Conservation (phyloP, 1,140 invertebrate species). For the Philotrypesis tridentata region DNA sequence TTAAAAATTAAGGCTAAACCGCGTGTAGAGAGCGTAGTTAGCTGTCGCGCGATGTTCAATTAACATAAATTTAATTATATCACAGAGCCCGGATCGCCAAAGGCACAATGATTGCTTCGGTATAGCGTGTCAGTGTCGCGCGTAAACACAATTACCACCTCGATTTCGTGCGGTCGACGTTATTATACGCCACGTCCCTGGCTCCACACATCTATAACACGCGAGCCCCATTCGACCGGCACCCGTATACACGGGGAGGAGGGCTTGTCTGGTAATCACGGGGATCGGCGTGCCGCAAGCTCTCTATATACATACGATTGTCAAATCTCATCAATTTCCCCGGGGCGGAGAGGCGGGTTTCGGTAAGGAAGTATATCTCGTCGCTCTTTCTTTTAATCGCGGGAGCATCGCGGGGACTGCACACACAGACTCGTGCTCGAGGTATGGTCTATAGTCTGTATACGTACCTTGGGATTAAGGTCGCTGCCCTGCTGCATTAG, state of each 20-base stretch:
- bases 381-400: not conserved
- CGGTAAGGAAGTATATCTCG: too few species aligned
- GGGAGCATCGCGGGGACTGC: not conserved
- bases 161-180: not conserved
- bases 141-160: constrained; percentile 26
- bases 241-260: not conserved
- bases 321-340: constrained; percentile 14
- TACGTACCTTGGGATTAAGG: constrained; percentile 80
- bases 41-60: constrained; percentile 5
- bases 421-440: too few species aligned
- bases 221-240: not conserved
- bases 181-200: not conserved
- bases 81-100: not conserved
- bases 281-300: not conserved
- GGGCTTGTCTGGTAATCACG: too few species aligned
- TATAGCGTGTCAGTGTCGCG: not conserved
- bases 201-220: not conserved
- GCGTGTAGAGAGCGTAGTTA: too few species aligned
- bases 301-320: not conserved
- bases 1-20: too few species aligned
- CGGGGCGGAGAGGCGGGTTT: too few species aligned
- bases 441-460: too few species aligned
- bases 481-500: constrained; percentile 89
- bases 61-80: constrained; percentile 33
- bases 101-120: constrained; percentile 25